Conservation (phyloP, 2,113 vertebrate genomes). For the Tenrec ecaudatus region DNA sequence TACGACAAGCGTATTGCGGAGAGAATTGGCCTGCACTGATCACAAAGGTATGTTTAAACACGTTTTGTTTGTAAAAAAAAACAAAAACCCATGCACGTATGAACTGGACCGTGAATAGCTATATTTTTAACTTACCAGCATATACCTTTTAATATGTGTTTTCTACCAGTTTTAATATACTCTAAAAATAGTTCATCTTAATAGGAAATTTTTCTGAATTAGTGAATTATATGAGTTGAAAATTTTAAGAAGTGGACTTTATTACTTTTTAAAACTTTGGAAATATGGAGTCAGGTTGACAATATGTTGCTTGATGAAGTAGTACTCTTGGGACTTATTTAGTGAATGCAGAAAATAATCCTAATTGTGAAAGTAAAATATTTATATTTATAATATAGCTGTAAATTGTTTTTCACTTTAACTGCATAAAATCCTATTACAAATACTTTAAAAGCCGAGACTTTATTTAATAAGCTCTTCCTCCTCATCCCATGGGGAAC, state of each 20-base stretch:
- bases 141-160: neutral
- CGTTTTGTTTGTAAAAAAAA: too few relatives aligned
- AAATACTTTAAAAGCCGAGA: neutral
- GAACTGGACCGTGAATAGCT: too few relatives aligned
- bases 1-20: too few relatives aligned
- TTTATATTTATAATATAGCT: slow-evolving; percentile 32
- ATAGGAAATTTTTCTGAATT: slow-evolving; percentile 28
- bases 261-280: neutral
- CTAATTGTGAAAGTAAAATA: slow-evolving; percentile 27
- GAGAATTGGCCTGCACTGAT: too few relatives aligned
- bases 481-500: neutral
- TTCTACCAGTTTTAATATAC: neutral
- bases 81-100: too few relatives aligned
- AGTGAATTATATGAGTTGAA: slow-evolving; percentile 3
- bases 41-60: too few relatives aligned
- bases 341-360: slow-evolving; percentile 29
- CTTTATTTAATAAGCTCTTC: slow-evolving; percentile 39
- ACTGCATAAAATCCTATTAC: slow-evolving; percentile 14
- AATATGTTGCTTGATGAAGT: neutral
- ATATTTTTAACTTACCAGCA: too few relatives aligned
- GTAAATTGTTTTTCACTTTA: neutral
- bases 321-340: neutral
- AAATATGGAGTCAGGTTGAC: neutral
- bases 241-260: neutral
- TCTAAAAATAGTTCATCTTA: neutral